Percentiles rank a stretch among this genome's conserved stretches.
Evolutionary conservation across 2,888 invertebrate species (phyloP).

Genomic region (Sericinus montela): DNA sequence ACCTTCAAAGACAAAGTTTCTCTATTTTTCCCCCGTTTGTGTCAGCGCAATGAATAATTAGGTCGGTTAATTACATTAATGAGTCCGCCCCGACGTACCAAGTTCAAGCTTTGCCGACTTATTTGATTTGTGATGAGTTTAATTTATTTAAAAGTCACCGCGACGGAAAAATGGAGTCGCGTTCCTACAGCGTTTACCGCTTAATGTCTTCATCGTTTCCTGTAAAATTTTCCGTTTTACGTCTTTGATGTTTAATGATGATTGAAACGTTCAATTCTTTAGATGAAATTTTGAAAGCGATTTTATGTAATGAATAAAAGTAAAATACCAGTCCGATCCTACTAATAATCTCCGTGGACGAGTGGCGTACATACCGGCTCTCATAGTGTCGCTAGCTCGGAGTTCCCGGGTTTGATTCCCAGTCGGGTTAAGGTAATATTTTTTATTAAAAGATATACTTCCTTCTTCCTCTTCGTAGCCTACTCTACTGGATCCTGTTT

Average conservation of each 20-base stretch:
- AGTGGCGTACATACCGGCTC: too few relatives aligned
- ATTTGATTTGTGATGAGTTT: conserved; percentile 54
- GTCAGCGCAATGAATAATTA: conserved; percentile 52
- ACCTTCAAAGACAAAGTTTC: conserved; percentile 11
- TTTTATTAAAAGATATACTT: too few relatives aligned
- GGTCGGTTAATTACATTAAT: conserved; percentile 60
- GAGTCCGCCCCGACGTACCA: conserved; percentile 31
- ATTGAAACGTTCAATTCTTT: conserved; percentile 1
- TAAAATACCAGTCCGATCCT: too few relatives aligned
- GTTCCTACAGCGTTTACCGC: conserved; percentile 1
- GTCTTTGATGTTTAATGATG: conserved; percentile 5
- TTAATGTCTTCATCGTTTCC: conserved; percentile 10
- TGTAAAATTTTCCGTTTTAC: conserved; percentile 15
- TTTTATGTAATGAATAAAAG: too few relatives aligned
- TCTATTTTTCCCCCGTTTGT: conserved; percentile 14
- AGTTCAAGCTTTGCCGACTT: conserved; percentile 31
- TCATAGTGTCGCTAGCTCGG: too few relatives aligned
- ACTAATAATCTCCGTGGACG: too few relatives aligned
- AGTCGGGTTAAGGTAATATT: too few relatives aligned
- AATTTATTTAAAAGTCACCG: conserved; percentile 38
- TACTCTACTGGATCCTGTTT: too few relatives aligned
- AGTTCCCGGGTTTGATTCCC: too few relatives aligned
- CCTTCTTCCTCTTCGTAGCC: too few relatives aligned
- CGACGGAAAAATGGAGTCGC: conserved; percentile 30
- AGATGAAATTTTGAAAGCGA: background rate